Percentiles rank a stretch among this genome's conserved stretches.
phyloP scores from a whole-genome alignment of 35 echinoderm and acorn worm genomes.

The Diadema setosum region DNA sequence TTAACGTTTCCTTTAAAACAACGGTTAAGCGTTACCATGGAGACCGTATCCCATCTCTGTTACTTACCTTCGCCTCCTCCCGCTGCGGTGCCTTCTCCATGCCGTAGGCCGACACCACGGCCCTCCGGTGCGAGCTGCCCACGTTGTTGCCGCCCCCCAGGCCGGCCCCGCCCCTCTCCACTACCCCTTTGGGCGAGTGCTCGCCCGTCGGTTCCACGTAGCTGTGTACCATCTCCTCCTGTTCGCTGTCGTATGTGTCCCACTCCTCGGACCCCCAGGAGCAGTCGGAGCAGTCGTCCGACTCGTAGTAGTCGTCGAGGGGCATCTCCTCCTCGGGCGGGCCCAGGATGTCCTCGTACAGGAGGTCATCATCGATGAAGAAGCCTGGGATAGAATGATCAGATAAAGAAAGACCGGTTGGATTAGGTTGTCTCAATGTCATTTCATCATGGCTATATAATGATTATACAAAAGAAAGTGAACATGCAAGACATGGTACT shows the following conservation, averaged over 20 bases:
- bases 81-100: constrained; percentile 47
- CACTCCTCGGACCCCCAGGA: constrained; percentile 91
- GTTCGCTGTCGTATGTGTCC: constrained; percentile 78
- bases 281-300: constrained; percentile 53
- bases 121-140: neutral
- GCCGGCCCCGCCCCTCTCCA: constrained; percentile 7
- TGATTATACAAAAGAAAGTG: neutral
- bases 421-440: neutral
- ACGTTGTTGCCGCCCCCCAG: neutral
- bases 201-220: constrained; percentile 71
- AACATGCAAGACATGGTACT: too few species aligned
- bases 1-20: too few species aligned
- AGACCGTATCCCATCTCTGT: too few species aligned
- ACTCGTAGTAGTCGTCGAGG: constrained; percentile 40
- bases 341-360: constrained; percentile 82
- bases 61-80: constrained; percentile 73
- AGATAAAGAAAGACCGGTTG: neutral
- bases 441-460: neutral
- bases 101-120: constrained; percentile 44
- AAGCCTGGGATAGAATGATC: too few species aligned
- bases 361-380: constrained; percentile 87
- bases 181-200: constrained; percentile 28
- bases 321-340: constrained; percentile 52
- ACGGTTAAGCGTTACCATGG: too few species aligned
- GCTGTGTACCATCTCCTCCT: constrained; percentile 73